phyloP scores from a whole-genome alignment of 2,888 invertebrate species.

The Sericinus montela region DNA sequence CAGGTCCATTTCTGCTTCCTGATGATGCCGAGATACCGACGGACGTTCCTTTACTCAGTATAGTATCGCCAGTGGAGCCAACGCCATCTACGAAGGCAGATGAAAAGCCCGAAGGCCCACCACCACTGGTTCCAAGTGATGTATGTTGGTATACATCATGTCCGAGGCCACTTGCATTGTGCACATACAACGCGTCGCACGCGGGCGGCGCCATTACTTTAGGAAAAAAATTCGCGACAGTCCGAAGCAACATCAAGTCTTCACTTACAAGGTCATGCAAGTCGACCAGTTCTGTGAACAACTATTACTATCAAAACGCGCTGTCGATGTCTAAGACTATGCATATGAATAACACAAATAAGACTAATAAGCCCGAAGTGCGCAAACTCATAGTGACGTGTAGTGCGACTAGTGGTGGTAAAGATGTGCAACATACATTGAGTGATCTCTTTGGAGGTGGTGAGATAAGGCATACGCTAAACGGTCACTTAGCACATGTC shows the following conservation, averaged over 20 bases:
- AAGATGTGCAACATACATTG: slow-evolving; percentile 46
- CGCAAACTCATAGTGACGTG: slow-evolving; percentile 72
- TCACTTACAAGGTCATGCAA: slow-evolving; percentile 63
- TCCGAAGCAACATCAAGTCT: slow-evolving; percentile 70
- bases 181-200: slow-evolving; percentile 78
- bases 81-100: slow-evolving; percentile 33
- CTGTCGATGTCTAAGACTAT: slow-evolving; percentile 63
- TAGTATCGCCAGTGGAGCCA: slow-evolving; percentile 42
- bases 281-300: slow-evolving; percentile 47
- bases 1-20: slow-evolving; percentile 49
- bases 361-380: slow-evolving; percentile 69
- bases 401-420: slow-evolving; percentile 43
- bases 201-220: slow-evolving; percentile 78
- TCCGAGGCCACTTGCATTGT: slow-evolving; percentile 80
- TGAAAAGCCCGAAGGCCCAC: slow-evolving; percentile 38
- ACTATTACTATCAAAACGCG: slow-evolving; percentile 58
- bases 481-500: slow-evolving; percentile 45
- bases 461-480: slow-evolving; percentile 47
- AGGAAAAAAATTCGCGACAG: slow-evolving; percentile 71
- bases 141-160: slow-evolving; percentile 75
- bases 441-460: slow-evolving; percentile 51
- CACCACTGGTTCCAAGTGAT: slow-evolving; percentile 51
- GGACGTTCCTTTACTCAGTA: slow-evolving; percentile 32
- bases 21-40: slow-evolving; percentile 46
- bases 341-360: slow-evolving; percentile 62